Conservation (phyloP, 2,797 vertebrate genomes). For the Leptatherina wallacei region DNA sequence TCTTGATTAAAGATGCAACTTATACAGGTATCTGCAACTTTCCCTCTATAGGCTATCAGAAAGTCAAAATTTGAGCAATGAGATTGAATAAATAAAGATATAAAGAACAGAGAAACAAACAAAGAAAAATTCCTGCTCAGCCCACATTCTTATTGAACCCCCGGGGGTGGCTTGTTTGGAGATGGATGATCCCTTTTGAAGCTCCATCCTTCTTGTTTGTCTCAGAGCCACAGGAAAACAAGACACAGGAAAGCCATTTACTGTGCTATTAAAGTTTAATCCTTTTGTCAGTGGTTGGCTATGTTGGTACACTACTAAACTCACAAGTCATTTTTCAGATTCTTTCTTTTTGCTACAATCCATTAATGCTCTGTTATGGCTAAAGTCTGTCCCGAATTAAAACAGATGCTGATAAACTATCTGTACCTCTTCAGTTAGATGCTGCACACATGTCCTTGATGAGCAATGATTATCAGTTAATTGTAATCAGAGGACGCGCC, state of each 20-base stretch:
- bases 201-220: conserved; percentile 57
- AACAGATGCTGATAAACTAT: conserved; percentile 17
- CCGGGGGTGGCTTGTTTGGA: conserved; percentile 34
- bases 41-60: not conserved
- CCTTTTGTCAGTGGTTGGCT: conserved; percentile 43
- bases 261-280: conserved; percentile 66
- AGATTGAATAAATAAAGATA: not conserved
- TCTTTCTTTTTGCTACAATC: conserved; percentile 34
- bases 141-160: conserved; percentile 22
- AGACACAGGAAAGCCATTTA: conserved; percentile 65
- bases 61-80: not conserved
- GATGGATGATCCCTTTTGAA: conserved; percentile 63
- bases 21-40: not conserved
- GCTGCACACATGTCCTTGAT: conserved; percentile 7
- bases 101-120: conserved; percentile 8
- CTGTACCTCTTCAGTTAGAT: not conserved
- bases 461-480: conserved; percentile 5
- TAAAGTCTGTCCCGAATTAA: conserved; percentile 29
- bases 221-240: conserved; percentile 53
- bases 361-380: conserved; percentile 12
- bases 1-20: not conserved
- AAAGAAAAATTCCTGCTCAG: conserved; percentile 23
- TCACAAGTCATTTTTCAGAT: conserved; percentile 23
- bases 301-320: conserved; percentile 20
- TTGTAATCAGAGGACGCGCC: not conserved